Conservation (phyloP, 2,797 vertebrate species). For the Phrynocephalus vlangalii region DNA sequence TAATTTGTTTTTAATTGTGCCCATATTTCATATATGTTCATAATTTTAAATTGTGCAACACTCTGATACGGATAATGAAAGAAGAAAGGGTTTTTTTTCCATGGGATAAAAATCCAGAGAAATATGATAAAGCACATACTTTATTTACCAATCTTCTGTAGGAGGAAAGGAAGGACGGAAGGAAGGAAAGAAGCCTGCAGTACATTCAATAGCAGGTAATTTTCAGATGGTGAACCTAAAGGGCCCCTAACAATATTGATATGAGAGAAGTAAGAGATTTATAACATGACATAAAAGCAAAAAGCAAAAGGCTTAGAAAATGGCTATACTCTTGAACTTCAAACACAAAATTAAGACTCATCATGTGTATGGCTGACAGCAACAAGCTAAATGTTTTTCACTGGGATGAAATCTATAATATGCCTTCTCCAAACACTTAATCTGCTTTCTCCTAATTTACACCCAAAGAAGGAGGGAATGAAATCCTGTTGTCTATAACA, state of each 20-base stretch:
- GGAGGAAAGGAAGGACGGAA: too few relatives aligned
- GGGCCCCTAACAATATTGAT: not conserved
- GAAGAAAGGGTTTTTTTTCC: not conserved
- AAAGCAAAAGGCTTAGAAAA: not conserved
- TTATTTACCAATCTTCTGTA: conserved; percentile 25
- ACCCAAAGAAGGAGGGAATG: not conserved
- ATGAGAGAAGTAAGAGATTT: not conserved
- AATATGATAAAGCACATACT: not conserved
- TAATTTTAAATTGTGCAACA: too few relatives aligned
- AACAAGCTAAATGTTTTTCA: not conserved
- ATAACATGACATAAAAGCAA: not conserved
- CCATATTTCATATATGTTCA: too few relatives aligned
- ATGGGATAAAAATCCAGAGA: not conserved
- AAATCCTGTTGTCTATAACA: conserved; percentile 39
- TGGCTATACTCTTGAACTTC: not conserved
- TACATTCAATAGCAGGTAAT: not conserved
- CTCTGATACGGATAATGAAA: not conserved
- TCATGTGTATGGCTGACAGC: not conserved
- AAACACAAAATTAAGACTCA: not conserved
- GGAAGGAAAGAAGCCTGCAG: too few relatives aligned
- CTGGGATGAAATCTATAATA: not conserved
- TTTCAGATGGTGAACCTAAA: not conserved
- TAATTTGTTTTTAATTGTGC: too few relatives aligned
- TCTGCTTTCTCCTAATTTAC: not conserved
- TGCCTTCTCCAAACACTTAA: not conserved